These are phyloP conservation scores for Chouioia cunea DNA, from an alignment of 2,888 invertebrate genomes.

Conservation along the genomic window DNA sequence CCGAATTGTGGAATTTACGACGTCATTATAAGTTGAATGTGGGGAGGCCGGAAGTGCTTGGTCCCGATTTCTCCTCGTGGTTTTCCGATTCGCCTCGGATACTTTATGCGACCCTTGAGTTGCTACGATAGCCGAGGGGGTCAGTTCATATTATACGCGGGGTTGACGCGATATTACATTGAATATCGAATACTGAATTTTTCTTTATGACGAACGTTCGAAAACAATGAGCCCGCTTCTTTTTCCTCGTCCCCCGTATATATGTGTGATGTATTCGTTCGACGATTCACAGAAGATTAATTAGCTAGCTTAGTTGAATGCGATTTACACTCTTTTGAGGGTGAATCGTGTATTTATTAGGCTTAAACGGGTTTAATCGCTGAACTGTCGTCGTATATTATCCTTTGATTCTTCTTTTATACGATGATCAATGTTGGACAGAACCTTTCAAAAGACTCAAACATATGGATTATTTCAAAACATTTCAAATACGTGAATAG, in stretches of 20 bases:
- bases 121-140: conserved; percentile 18
- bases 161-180: conserved; percentile 50
- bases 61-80: conserved; percentile 58
- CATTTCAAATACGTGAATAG: too few species aligned
- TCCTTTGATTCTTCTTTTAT: too few species aligned
- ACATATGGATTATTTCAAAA: too few species aligned
- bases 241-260: conserved; percentile 34
- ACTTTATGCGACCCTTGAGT: conserved; percentile 39
- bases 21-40: conserved; percentile 43
- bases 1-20: conserved; percentile 42
- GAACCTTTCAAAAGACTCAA: too few species aligned
- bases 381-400: too few species aligned
- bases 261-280: conserved; percentile 8
- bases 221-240: conserved; percentile 48
- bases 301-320: conserved; percentile 33
- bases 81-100: conserved; percentile 41
- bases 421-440: background rate
- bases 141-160: conserved; percentile 43
- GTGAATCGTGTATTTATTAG: conserved; percentile 18
- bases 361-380: background rate
- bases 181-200: conserved; percentile 51
- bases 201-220: conserved; percentile 47
- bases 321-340: conserved; percentile 28
- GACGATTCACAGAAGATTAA: conserved; percentile 42
- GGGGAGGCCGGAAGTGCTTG: conserved; percentile 63